Evolutionary conservation across 1,140 invertebrate species (phyloP), one percentile per base, ranked within the genome.

Genomic region (Microplitis mediator): DNA sequence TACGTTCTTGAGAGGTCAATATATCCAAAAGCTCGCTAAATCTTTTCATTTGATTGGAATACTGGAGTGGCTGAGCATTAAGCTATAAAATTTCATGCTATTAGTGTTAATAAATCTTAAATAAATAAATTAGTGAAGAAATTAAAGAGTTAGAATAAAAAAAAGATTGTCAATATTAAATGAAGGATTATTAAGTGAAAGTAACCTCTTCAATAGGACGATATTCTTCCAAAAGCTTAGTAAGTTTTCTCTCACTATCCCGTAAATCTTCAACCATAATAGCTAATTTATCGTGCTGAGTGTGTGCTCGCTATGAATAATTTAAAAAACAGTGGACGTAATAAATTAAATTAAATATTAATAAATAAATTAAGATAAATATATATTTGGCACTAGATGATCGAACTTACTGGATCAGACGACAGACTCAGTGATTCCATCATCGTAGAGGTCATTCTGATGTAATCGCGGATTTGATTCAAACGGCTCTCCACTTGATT

Each of bases 401-500:
- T 67, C 23, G 9, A 52, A 84, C 84, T 85, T 80, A 91, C 90
- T 79, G 90, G 89, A 84, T 91, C 90, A 74, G 87, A 88, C 2
- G 89, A 90, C 76, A 88, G 88, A 71, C 88, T 85, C 81, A 91
- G 87, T 9, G 89, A 89, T 64, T 91, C 90, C 78, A 91, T 90
- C 76, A 91, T 88, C 1, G 87, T 88, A 11, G 89, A 88, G 11
- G 90, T 91, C 9, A 90, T 88, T 79, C 88, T 85, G 69, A 91
- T 91, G 76, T 91, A 91, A 71, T 91, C 90, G 54, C 89, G 82
- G 62, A 91, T 91, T 79, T 91, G 90, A 72, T 89, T 89, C 14
- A 91, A 83, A 4, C 90, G 84, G 23, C 86, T 86, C 74, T 91
- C 89, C 3, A 91, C 90, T 71, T 87, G 87, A 4, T 85, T 87